Conservation (phyloP, 2,888 invertebrate species). For the Ypsolopha scabrella region DNA sequence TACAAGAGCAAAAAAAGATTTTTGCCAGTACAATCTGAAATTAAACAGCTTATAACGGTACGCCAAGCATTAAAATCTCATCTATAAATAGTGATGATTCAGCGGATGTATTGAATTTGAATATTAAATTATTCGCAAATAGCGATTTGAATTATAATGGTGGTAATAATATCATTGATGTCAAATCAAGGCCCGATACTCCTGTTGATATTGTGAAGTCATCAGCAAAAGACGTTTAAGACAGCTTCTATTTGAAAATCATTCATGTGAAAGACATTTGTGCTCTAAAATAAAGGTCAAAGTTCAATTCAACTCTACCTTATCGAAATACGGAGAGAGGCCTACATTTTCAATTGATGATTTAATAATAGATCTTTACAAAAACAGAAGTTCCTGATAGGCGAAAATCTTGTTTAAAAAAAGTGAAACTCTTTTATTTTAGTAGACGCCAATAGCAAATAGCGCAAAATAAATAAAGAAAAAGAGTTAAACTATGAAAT, state of each 20-base stretch:
- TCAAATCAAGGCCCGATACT: neutral
- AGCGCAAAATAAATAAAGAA: no score
- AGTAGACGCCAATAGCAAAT: no score
- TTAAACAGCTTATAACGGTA: neutral
- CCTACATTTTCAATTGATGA: no score
- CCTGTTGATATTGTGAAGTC: neutral
- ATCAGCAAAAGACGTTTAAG: neutral
- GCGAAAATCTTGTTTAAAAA: no score
- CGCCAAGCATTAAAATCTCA: neutral
- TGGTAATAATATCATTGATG: neutral
- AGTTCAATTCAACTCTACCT: no score
- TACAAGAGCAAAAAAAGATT: neutral
- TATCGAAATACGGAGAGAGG: no score
- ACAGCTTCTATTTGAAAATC: neutral
- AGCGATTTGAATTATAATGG: neutral
- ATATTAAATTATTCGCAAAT: neutral
- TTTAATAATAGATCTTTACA: no score
- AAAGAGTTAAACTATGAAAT: no score
- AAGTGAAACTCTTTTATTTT: no score
- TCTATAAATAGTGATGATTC: neutral
- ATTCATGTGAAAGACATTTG: neutral
- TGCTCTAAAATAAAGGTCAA: neutral
- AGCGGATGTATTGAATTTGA: neutral
- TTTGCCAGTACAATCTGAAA: neutral
- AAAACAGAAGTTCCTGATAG: no score